phyloP scores from a whole-genome alignment of 2,113 vertebrate species.

The Emydocephalus ijimae region DNA sequence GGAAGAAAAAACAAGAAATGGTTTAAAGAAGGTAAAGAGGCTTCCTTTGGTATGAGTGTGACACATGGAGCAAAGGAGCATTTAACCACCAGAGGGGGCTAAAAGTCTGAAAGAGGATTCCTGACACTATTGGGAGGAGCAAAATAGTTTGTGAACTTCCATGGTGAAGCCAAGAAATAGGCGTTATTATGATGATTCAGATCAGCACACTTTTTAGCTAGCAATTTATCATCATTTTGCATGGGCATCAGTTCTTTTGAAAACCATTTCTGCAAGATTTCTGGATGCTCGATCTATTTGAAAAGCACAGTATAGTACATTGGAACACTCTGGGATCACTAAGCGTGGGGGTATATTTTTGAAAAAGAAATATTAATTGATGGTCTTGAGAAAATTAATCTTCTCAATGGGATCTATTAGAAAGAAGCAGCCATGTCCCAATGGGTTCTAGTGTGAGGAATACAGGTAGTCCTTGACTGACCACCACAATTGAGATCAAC shows the following conservation, averaged over 20 bases:
- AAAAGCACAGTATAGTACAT: background rate
- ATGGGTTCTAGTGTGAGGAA: background rate
- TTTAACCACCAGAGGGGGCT: constrained; percentile 8
- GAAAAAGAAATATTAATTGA: background rate
- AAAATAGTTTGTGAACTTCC: background rate
- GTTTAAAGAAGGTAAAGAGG: constrained; percentile 50
- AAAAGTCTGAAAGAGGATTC: constrained; percentile 17
- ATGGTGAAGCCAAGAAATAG: background rate
- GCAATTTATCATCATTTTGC: background rate
- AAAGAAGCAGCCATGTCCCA: background rate
- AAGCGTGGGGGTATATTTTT: background rate
- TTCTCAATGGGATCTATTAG: background rate
- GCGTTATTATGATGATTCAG: background rate
- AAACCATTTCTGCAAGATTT: background rate
- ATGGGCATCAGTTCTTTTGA: background rate
- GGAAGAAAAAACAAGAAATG: constrained; percentile 71
- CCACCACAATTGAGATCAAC: too few species aligned
- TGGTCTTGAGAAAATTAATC: background rate
- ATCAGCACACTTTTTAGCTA: background rate
- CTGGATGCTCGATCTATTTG: background rate
- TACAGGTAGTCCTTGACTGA: too few species aligned
- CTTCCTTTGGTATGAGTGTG: background rate
- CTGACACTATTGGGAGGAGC: background rate
- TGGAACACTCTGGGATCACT: background rate
- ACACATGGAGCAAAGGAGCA: background rate